Conservation (phyloP, 2,888 invertebrate species). For the Cataglyphis livida region DNA sequence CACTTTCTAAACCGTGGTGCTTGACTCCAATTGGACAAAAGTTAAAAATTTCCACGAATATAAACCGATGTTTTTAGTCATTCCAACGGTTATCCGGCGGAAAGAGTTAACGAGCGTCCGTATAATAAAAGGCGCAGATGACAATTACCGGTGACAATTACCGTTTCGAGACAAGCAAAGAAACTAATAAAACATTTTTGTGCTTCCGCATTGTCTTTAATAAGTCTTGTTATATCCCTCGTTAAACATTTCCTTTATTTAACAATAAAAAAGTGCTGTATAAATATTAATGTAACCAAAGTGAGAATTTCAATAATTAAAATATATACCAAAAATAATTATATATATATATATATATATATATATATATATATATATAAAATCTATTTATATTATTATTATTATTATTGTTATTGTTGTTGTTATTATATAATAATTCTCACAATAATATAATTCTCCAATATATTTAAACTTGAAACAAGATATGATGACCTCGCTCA, state of each 20-base stretch:
- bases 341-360: no score
- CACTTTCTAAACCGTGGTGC: not conserved
- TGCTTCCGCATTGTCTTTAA: not conserved
- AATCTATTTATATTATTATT: not conserved
- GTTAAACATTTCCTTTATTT: constrained; percentile 10
- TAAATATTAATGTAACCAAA: not conserved
- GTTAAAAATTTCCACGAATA: not conserved
- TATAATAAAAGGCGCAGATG: constrained; percentile 22
- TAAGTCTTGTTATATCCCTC: not conserved
- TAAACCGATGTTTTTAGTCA: constrained; percentile 19
- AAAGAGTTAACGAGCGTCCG: constrained; percentile 15
- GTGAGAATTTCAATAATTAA: not conserved
- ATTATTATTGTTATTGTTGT: not conserved
- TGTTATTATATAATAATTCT: not conserved
- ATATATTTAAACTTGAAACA: not conserved
- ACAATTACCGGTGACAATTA: constrained; percentile 4
- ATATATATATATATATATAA: no score
- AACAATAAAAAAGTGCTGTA: not conserved
- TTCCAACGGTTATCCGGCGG: constrained; percentile 9
- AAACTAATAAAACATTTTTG: not conserved
- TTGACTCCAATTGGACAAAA: not conserved
- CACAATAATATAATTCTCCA: not conserved
- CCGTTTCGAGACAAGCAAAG: not conserved
- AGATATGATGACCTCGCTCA: not conserved
- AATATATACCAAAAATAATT: not conserved